A percentile compares a stretch with the other conserved stretches of the same genome.
These are phyloP conservation scores for Lethenteron camtschaticum DNA, from an alignment of 2,113 vertebrate species.

Conservation along the genomic window DNA sequence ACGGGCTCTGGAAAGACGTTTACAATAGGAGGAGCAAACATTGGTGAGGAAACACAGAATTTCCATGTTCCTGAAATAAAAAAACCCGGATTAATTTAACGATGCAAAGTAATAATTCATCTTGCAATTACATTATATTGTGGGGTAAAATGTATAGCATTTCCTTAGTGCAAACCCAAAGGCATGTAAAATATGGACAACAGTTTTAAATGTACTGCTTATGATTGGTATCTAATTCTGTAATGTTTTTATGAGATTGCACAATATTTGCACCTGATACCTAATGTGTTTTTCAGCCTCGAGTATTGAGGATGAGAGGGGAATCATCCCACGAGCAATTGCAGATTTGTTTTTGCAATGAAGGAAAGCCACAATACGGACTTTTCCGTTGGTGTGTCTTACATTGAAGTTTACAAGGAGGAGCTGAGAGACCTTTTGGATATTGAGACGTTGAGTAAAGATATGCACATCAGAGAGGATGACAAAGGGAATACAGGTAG, in stretches of 20 bases:
- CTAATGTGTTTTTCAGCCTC: constrained; percentile 29
- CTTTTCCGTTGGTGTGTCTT: constrained; percentile 39
- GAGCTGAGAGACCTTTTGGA: constrained; percentile 59
- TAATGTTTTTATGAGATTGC: no score
- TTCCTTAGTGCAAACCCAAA: no score
- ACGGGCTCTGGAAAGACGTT: constrained; percentile 77
- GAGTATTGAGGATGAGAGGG: constrained; percentile 38
- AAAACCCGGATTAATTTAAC: no score
- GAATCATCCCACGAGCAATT: constrained; percentile 52
- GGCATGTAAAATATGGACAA: no score
- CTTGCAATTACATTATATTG: background rate
- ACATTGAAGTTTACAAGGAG: constrained; percentile 65
- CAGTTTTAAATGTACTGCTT: no score
- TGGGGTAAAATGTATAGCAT: background rate
- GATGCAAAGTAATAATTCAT: background rate
- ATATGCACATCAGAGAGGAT: constrained; percentile 57
- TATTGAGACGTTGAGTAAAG: constrained; percentile 34
- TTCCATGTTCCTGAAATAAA: no score
- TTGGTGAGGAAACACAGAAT: constrained; percentile 26
- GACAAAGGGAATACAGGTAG: constrained; percentile 63
- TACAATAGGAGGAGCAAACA: constrained; percentile 39
- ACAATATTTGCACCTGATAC: no score
- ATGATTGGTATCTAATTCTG: no score
- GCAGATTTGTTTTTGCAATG: constrained; percentile 49
- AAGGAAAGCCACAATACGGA: constrained; percentile 30